Base-by-base conservation (phyloP, 2,113 vertebrate species). In the Chitala chitala region DNA sequence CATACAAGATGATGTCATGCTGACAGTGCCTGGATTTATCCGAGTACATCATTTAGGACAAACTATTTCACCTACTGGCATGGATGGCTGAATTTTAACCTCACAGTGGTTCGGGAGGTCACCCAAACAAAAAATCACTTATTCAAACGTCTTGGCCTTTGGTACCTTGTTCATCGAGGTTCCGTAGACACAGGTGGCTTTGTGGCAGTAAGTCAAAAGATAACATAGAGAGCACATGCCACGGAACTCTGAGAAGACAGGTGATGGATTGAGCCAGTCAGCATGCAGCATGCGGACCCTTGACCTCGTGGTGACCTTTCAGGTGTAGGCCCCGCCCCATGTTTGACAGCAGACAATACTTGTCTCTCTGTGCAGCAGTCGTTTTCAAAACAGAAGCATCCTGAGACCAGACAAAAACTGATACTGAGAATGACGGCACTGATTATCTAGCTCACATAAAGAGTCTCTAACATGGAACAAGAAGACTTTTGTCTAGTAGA, bases 241-340 rank as follows among this genome's bases (percentile, higher is more conserved):
- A 82, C 92, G 87, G 91, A 89, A 90, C n/a, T n/a, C n/a, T n/a
- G n/a, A 9, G 84, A 86, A 90, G 90, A 92, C 91, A 87, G 91
- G 92, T 92, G 83, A 84, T 82, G 91, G 91, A 92, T 90, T 90
- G 89, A 91, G 89, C 89, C 80, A 77, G 81, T 77, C 87, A 86
- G 83, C 86, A 85, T 86, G 87, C 86, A 88, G 90, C 87, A 90
- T 89, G 87, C 88, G 89, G 88, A 83, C 80, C 88, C 80, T 83
- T 86, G 88, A 92, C 87, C 89, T 89, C 77, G 82, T 87, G 87
- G 85, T 86, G 87, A 89, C 75, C 82, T 87, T 86, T 90, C 87
- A 88, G 83, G 87, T 85, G 86, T 84, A 84, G 78, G 80, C 74
- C 88, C 87, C 83, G 83, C 82, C 84, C 58, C 59, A 36, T 63